Evolutionary conservation across 2,888 invertebrate species (phyloP), one percentile per base, ranked within the genome.

Genomic region (Orgyia antiqua): DNA sequence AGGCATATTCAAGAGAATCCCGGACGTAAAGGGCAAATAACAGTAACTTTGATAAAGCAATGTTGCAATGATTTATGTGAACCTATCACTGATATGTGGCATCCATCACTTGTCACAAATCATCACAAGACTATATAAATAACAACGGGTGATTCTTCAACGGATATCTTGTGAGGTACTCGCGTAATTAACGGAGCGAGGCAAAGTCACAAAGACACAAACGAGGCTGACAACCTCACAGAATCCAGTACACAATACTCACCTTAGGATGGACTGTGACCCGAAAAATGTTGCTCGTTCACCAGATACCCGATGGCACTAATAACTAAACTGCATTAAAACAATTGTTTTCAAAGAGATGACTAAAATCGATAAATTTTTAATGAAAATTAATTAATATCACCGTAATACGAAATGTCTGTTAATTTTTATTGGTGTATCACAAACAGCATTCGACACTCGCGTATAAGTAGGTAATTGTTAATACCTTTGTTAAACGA

Each of bases 281-380:
- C 68, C 72, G 64, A 83, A 83, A 82, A 78, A 70, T 68, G 66
- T 68, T 57, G 70, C 67, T 71, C 55, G 59, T 51, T 62, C 58
- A 64, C 63, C 67, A 62, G 63, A 67, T 66, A 67, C 61, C 62
- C 60, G 60, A 66, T 57, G 48, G 56, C 70, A 73, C 71, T 77
- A 74, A 62, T 76, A 74, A 72, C 75, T 75, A 71, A 76, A 78
- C 77, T 70, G 74, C 79, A 78, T 79, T 61, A 67, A 77, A 70
- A 74, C 71, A 73, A 68, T 65, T 53, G 40, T 51, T 64, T 68
- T 62, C 50, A 53, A 63, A 61, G 58, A 64, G 62, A 68, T 69
- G 63, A 67, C 59, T 68, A 78, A 77, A 82, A 84, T 84, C 84
- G 74, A 84, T 83, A 82, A 58, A 59, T 58, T 54, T 53, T 53